Evolutionary conservation across 2,113 vertebrate species (phyloP).

Genomic region (Montifringilla adamsi): DNA sequence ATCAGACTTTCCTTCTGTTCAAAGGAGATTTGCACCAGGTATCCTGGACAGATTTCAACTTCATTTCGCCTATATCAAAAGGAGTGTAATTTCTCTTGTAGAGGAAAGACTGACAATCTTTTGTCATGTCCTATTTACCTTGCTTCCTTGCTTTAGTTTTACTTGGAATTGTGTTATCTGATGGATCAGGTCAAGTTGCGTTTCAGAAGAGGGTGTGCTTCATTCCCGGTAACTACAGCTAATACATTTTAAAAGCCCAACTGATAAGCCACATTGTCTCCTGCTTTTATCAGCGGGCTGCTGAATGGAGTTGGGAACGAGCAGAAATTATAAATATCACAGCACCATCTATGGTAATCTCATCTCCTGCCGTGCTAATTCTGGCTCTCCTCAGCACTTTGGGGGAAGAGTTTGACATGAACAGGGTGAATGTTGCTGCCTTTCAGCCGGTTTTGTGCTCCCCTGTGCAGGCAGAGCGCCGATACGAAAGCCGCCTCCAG

Average conservation of each 20-base stretch:
- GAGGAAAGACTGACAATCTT: not conserved
- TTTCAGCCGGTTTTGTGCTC: not conserved
- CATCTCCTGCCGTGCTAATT: not conserved
- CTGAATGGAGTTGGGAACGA: not conserved
- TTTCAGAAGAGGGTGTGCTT: not conserved
- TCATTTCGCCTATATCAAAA: not conserved
- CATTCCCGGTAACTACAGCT: not conserved
- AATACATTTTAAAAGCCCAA: not conserved
- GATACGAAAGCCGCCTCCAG: conserved; percentile 84
- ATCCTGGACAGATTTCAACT: not conserved
- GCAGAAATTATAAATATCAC: not conserved
- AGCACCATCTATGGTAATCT: not conserved
- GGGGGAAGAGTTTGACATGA: not conserved
- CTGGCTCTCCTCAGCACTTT: not conserved
- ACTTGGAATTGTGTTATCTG: not conserved
- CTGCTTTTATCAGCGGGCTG: not conserved
- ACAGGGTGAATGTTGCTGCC: not conserved
- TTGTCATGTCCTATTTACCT: not conserved
- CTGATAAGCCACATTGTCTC: not conserved
- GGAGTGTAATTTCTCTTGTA: not conserved
- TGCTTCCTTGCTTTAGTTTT: not conserved
- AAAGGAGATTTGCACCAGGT: not conserved
- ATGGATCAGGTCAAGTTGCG: not conserved
- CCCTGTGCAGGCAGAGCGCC: conserved; percentile 77
- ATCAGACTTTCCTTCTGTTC: not conserved